A percentile compares a stretch with the other conserved stretches of the same genome.
Evolutionary conservation across 2,797 vertebrate genomes (phyloP).

Genomic region (Helicolenus hilgendorfi): DNA sequence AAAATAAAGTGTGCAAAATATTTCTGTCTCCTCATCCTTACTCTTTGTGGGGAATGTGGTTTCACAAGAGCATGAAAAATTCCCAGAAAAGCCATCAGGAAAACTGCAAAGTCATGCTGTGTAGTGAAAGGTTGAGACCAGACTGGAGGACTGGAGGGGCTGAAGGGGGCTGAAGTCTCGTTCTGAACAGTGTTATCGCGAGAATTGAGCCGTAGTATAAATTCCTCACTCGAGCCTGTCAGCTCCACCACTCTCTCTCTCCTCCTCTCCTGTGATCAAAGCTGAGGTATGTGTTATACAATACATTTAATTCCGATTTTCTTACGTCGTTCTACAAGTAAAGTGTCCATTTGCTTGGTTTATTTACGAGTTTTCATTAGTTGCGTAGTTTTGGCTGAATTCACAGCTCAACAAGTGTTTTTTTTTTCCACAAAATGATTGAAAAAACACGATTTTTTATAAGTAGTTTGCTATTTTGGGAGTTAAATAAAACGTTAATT

Average conservation of each 20-base stretch:
- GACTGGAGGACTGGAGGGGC: background rate
- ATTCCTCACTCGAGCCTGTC: background rate
- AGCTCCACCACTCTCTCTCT: fast-evolving
- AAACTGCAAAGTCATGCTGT: slow-evolving; percentile 90
- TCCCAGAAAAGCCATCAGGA: background rate
- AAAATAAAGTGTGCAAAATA: background rate
- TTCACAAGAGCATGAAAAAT: background rate
- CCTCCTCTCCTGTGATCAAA: fast-evolving
- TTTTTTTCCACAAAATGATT: background rate
- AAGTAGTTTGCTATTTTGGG: background rate
- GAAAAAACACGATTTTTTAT: background rate
- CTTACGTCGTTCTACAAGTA: fast-evolving
- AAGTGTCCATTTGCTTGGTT: background rate
- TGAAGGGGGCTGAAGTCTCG: slow-evolving; percentile 19
- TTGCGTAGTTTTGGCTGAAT: background rate
- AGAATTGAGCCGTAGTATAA: slow-evolving; percentile 76
- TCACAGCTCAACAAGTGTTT: slow-evolving; percentile 53
- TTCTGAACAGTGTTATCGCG: slow-evolving; percentile 72
- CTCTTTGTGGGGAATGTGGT: background rate
- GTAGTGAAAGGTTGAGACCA: background rate
- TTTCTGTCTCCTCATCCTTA: background rate
- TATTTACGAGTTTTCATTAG: background rate
- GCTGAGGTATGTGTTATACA: slow-evolving; percentile 55
- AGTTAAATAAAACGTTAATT: background rate
- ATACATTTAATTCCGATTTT: background rate